Base-by-base conservation (phyloP, 2,797 vertebrate species). In the Pyrrhura leucotis region DNA sequence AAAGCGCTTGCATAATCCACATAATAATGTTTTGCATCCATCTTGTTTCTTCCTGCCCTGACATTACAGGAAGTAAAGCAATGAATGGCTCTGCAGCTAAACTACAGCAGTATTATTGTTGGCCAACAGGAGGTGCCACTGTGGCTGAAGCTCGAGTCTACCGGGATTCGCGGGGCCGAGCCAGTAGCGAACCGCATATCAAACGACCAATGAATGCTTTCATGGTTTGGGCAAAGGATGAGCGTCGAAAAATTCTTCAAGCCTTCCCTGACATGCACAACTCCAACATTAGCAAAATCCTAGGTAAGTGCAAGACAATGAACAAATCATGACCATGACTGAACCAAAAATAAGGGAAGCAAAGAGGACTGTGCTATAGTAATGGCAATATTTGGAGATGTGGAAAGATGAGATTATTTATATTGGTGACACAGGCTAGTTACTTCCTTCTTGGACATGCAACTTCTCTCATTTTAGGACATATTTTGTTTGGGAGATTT, bases 211-310 rank as follows among this genome's bases (percentile, higher is more conserved):
- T 99, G 99, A 99, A 99, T 65, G 99, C 99, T 47, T 99, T 99
- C 98, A 99, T 99, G 99, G 99, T 99, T 96, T 99, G 99, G 99
- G 99, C 99, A 53, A 99, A 99, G 97, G 99, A 99, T 13, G 99
- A 99, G 97, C 98, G 99, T 44, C 98, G 99, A 96, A 99, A 99
- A 98, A 99, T 99, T 97, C 99, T 99, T 79, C 99, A 99, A 98
- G 99, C 99, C 90, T 99, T 99, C 94, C 99, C 99, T 3, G 99
- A 99, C 98, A 99, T 99, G 99, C 99, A 99, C 98, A 99, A 99
- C 98, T 99, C 99, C 97, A 99, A 99, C 98, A 99, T 99, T 97
- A 99, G 99, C 98, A 99, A 99, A 98, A 99, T 99, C 97, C 98
- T 99, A 93, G 99, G 99, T 99, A 98, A 99, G 99, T 95, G 79